Percentiles rank a stretch among this genome's conserved stretches.
Evolutionary conservation across 2,888 invertebrate species (phyloP).

Genomic region (Zaprionus bogoriensis): DNA sequence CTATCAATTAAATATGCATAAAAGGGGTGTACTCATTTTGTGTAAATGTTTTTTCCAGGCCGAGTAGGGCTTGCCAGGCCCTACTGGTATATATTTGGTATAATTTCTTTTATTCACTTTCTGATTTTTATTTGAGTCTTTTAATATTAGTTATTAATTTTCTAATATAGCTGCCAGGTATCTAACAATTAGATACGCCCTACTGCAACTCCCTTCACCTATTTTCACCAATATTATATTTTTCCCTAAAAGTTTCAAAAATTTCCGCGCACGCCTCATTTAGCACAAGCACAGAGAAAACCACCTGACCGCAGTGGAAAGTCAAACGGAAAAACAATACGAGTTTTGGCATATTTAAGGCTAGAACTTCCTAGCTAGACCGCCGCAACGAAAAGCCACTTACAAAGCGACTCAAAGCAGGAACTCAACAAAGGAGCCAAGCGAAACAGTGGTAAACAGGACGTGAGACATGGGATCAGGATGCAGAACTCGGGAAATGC

Average conservation of each 20-base stretch:
- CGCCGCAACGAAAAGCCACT: slow-evolving; percentile 4
- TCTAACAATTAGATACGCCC: too few relatives aligned
- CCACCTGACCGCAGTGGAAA: not conserved
- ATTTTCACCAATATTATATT: too few relatives aligned
- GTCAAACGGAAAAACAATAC: not conserved
- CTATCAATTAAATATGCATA: too few relatives aligned
- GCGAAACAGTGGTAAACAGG: not conserved
- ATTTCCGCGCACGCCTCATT: not conserved
- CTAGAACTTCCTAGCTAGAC: slow-evolving; percentile 29
- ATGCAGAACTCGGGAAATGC: slow-evolving; percentile 51
- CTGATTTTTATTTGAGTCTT: too few relatives aligned
- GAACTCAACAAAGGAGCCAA: slow-evolving; percentile 20
- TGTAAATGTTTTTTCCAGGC: too few relatives aligned
- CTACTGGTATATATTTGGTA: too few relatives aligned
- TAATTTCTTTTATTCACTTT: too few relatives aligned
- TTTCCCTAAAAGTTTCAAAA: too few relatives aligned
- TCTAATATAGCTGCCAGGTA: too few relatives aligned
- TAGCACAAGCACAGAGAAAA: slow-evolving; percentile 3
- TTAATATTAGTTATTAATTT: too few relatives aligned
- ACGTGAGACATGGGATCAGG: slow-evolving; percentile 11
- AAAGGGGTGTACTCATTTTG: too few relatives aligned
- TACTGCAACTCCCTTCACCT: not conserved
- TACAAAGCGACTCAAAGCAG: slow-evolving; percentile 31
- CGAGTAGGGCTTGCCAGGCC: too few relatives aligned
- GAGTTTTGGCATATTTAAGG: slow-evolving; percentile 22